Conservation (phyloP, 2,113 vertebrate species). For the Crypturellus undulatus region DNA sequence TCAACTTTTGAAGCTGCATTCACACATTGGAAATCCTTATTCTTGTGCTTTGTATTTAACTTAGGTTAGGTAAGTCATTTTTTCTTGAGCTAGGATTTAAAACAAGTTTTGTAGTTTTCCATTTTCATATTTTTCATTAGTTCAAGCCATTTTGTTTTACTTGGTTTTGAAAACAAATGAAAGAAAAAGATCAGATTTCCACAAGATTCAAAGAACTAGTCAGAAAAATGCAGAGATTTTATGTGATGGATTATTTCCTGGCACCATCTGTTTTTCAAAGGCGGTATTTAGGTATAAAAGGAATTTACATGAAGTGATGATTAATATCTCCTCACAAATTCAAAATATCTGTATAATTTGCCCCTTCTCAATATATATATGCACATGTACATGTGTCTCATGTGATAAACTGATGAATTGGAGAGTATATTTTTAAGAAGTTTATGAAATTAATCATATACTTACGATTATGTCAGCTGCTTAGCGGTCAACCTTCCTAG, state of each 20-base stretch:
- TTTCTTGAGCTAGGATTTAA: background rate
- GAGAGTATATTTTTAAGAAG: conserved; percentile 5
- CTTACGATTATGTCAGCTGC: background rate
- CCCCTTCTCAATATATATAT: background rate
- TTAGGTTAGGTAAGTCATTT: background rate
- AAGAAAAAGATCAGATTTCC: conserved; percentile 3
- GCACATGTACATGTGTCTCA: background rate
- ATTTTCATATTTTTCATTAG: background rate
- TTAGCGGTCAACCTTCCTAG: background rate
- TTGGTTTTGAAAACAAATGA: background rate
- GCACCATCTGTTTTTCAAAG: background rate
- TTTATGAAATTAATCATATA: background rate
- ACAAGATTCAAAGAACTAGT: background rate
- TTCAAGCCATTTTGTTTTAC: background rate
- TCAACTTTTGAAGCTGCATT: conserved; percentile 49
- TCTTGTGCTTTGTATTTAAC: background rate
- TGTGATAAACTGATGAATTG: background rate
- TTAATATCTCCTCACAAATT: background rate
- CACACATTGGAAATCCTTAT: background rate
- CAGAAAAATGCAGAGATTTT: background rate
- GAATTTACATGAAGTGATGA: background rate
- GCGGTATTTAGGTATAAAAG: background rate
- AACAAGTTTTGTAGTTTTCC: background rate
- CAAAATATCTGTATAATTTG: background rate
- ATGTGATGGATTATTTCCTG: background rate